Conservation (phyloP, 2,797 vertebrate genomes). For the Sparus aurata region DNA sequence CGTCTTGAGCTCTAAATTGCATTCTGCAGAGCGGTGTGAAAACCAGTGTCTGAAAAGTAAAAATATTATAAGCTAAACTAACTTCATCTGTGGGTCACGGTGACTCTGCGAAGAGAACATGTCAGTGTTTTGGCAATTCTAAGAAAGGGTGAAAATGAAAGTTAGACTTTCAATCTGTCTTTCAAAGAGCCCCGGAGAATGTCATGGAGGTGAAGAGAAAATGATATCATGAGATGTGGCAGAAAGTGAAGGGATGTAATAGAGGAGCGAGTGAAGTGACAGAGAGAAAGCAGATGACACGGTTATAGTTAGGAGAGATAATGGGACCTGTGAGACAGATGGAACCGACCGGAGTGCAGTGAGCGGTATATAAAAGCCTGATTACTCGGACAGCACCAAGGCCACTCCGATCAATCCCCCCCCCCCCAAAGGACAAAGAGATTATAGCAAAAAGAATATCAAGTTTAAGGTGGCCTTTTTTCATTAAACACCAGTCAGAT, state of each 20-base stretch:
- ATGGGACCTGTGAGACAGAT: not conserved
- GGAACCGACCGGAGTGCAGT: not conserved
- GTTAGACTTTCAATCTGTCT: too few relatives aligned
- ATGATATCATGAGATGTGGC: constrained; percentile 2
- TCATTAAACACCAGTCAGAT: too few relatives aligned
- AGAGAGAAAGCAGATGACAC: not conserved
- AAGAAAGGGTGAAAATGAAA: constrained; percentile 22
- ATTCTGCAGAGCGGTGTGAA: not conserved
- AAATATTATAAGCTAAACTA: constrained; percentile 1
- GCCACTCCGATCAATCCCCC: not conserved
- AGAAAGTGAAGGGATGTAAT: constrained; percentile 1
- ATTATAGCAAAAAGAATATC: not conserved
- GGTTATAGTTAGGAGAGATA: not conserved
- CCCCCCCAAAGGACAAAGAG: not conserved
- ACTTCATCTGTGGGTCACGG: constrained; percentile 15
- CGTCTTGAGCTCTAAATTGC: not conserved
- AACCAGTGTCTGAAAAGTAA: not conserved
- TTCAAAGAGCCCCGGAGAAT: not conserved
- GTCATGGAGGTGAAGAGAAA: constrained; percentile 28
- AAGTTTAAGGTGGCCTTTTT: too few relatives aligned
- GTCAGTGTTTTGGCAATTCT: not conserved
- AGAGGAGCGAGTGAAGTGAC: constrained; percentile 11
- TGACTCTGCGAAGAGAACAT: constrained; percentile 16
- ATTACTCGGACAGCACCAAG: constrained; percentile 1
- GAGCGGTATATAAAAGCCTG: not conserved